These are phyloP conservation scores for Plebejus melissa DNA, from an alignment of 2,888 invertebrate genomes.

Conservation along the genomic window DNA sequence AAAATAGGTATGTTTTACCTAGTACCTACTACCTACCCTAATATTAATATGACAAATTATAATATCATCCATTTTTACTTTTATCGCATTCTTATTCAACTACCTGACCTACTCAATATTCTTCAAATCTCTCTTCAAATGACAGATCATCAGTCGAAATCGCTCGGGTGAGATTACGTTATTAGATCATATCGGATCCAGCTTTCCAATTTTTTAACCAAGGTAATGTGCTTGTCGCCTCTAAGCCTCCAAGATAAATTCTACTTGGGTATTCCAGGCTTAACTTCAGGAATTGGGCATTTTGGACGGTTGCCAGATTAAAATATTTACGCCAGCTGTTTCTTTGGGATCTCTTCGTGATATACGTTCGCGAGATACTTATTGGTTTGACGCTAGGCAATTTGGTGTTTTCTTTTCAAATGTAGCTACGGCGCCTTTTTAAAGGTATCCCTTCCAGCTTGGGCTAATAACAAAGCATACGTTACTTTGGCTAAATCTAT, in stretches of 20 bases:
- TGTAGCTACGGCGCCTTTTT: no score
- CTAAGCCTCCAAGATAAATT: neutral
- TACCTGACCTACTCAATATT: neutral
- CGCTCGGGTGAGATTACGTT: neutral
- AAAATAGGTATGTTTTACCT: neutral
- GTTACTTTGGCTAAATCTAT: no score
- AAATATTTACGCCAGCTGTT: neutral
- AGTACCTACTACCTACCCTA: no score
- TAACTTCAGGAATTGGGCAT: neutral
- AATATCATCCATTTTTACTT: neutral
- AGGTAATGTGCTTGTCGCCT: slow-evolving; percentile 14
- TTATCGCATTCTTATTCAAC: neutral
- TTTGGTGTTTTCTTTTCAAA: no score
- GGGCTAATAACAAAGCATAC: no score
- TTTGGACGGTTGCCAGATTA: slow-evolving; percentile 5
- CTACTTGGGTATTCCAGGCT: neutral
- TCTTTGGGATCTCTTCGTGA: neutral
- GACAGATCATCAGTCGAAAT: neutral
- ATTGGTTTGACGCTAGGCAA: neutral
- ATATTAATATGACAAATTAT: no score
- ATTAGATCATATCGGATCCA: neutral
- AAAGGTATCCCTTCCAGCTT: no score
- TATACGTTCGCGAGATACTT: neutral
- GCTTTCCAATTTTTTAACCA: neutral
- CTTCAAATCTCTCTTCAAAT: neutral